A percentile compares a stretch with the other conserved stretches of the same genome.
These are phyloP conservation scores for Polypterus bichir DNA, from an alignment of 2,113 vertebrate species.

Conservation along the genomic window DNA sequence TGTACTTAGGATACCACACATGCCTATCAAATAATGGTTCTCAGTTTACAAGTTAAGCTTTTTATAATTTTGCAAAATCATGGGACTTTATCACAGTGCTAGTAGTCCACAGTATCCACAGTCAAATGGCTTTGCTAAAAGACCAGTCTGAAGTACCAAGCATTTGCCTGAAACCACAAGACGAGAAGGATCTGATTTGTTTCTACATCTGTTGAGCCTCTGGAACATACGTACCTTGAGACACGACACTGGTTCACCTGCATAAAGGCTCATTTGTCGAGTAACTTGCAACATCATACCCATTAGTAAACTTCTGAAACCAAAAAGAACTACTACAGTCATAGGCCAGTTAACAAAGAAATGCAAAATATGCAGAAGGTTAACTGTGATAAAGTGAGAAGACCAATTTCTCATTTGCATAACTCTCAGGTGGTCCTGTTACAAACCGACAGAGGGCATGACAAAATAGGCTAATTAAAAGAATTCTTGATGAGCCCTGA, in stretches of 20 bases:
- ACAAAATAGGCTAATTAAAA: conserved; percentile 6
- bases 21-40: conserved; percentile 9
- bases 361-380: conserved; percentile 1
- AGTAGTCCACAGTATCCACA: conserved; percentile 14
- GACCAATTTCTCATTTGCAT: neutral
- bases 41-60: conserved; percentile 12
- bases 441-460: conserved; percentile 8
- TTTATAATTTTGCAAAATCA: conserved; percentile 8
- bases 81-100: conserved; percentile 12
- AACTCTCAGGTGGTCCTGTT: neutral
- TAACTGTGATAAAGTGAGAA: conserved; percentile 5
- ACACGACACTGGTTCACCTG: conserved; percentile 9
- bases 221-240: conserved; percentile 12
- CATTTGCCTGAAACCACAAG: conserved; percentile 14
- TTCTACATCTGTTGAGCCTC: conserved; percentile 11
- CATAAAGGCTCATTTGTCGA: conserved; percentile 12
- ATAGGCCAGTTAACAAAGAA: neutral
- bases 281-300: conserved; percentile 5
- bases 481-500: neutral
- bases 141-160: conserved; percentile 5
- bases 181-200: conserved; percentile 11
- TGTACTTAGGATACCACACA: conserved; percentile 18
- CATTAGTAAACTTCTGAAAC: conserved; percentile 7
- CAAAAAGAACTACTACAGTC: neutral
- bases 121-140: conserved; percentile 4